Evolutionary conservation across 2,113 vertebrate species (phyloP), one percentile per base, ranked within the genome.

Genomic region (Bungarus multicinctus): DNA sequence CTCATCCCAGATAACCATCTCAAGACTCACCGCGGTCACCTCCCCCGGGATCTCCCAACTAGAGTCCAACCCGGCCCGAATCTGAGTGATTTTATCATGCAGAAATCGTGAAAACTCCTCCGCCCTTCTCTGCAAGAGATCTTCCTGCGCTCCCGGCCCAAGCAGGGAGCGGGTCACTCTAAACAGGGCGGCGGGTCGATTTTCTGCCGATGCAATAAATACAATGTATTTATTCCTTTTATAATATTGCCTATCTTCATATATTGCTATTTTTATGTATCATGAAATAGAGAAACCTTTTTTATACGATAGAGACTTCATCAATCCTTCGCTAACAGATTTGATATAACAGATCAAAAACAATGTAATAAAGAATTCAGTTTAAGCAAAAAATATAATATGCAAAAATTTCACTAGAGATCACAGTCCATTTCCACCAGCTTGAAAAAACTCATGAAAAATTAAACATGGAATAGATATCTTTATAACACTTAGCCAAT

Each of bases 191-290:
- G n/a, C n/a, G n/a, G n/a, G n/a, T n/a, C n/a, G n/a, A n/a, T n/a
- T n/a, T n/a, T n/a, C n/a, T n/a, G n/a, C n/a, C n/a, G n/a, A n/a
- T n/a, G n/a, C n/a, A n/a, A n/a, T n/a, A n/a, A 97, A 95, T 96
- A 94, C 94, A 95, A 97, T 95, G 96, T 92, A 95, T 96, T 97
- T 97, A 97, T 95, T 96, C 96, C 91, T 95, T 60, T 16, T 90
- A 94, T 95, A 96, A 96, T 95, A 94, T 87, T 95, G 74, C 93
- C 94, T 95, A 94, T 95, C 96, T 95, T 95, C 95, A 95, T 93
- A 90, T 95, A 95, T 94, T 95, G 95, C 92, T 91, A 90, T 92
- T 95, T 96, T 96, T 93, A 95, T 96, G 94, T 92, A 94, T 89
- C 85, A 85, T 81, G 89, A 94, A 96, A 96, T 87, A 96, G 94